Evolutionary conservation across 2,797 vertebrate species (phyloP).

Genomic region (Urophycis tenuis): DNA sequence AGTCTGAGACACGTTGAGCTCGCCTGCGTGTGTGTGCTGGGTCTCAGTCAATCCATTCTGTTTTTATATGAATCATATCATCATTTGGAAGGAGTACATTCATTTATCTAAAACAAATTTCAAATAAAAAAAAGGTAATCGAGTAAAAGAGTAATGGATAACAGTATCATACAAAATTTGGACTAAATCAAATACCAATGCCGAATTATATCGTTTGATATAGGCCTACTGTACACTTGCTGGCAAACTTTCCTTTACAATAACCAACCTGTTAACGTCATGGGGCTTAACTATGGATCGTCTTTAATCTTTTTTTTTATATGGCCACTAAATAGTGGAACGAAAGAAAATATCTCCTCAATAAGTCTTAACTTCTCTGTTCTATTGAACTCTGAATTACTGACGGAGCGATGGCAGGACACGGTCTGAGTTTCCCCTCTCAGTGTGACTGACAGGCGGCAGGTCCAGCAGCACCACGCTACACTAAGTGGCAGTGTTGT

Average conservation of each 20-base stretch:
- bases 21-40: too few species aligned
- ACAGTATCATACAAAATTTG: too few species aligned
- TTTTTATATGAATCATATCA: too few species aligned
- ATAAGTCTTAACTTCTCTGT: neutral
- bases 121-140: neutral
- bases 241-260: too few species aligned
- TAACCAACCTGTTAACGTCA: too few species aligned
- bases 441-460: neutral
- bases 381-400: neutral
- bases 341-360: neutral
- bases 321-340: neutral
- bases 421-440: too few species aligned
- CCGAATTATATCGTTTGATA: too few species aligned
- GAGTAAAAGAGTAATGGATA: neutral
- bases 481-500: slow-evolving; percentile 9
- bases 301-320: too few species aligned
- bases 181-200: neutral
- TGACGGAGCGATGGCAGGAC: neutral
- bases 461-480: slow-evolving; percentile 16
- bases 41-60: too few species aligned
- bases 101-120: neutral
- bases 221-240: too few species aligned
- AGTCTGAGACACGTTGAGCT: neutral
- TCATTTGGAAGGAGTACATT: neutral
- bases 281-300: too few species aligned